Base-by-base conservation (phyloP, 2,888 invertebrate genomes). In the Chrysolina haemoptera region DNA sequence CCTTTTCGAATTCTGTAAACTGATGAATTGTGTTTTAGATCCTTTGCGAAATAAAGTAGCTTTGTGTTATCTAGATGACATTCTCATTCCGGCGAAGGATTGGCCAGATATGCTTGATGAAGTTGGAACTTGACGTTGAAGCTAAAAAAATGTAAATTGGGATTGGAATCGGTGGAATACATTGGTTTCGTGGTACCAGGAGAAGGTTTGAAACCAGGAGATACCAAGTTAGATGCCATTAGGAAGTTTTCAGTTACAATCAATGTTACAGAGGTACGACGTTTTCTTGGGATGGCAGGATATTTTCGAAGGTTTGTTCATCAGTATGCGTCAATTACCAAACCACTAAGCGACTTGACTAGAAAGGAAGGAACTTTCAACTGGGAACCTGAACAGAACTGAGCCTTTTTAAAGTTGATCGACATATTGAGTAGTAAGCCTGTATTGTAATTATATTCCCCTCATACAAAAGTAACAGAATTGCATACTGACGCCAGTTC, bases 1-100 rank as follows among this genome's bases (percentile, higher is more conserved):
- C 75, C 77, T 6, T n/a, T 73, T 41, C 22, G 72, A 73, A 41
- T 77, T 76, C 67, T 43, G 9, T 8, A 9, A 75, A 40, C 48
- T 76, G 20, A 76, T 76, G 73, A 65, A 74, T 16, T 12, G 40
- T 12, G 66, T 70, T 18, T 62, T 48, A 46, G 46, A 4, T 46
- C 46, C n/a, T 14, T 46, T 46, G n/a, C 14, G 14, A 46, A 46
- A 46, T 46, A 46, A 46, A 46, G 46, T 46, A n/a, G 46, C 46
- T n/a, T n/a, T 46, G 46, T 14, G n/a, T 14, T 46, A n/a, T n/a
- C n/a, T 46, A 46, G 46, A 46, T 46, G 46, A 46, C 8, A 46
- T 46, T n/a, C 14, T n/a, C n/a, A 14, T 46, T 14, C 46, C 46
- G n/a, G n/a, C 46, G n/a, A 46, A 46, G 1, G n/a, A 46, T 46